These are phyloP conservation scores for Ailurus styani DNA, from an alignment of 2,113 vertebrate species.

Conservation along the genomic window DNA sequence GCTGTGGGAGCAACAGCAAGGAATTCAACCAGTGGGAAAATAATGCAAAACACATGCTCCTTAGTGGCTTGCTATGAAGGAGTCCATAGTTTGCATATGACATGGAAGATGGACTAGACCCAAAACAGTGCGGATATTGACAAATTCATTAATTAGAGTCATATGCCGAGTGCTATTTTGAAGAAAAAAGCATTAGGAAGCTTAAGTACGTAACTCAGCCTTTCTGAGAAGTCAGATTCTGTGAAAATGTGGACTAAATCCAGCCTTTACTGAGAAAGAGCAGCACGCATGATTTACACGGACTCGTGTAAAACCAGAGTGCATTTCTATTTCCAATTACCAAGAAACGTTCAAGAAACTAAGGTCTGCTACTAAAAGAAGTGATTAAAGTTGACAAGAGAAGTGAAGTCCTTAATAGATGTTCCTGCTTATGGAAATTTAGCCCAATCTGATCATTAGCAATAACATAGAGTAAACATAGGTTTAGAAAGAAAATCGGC, in stretches of 20 bases:
- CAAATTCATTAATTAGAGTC: constrained; percentile 63
- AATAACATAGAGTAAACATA: background rate
- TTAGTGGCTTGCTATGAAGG: background rate
- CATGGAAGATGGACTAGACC: background rate
- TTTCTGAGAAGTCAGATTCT: constrained; percentile 58
- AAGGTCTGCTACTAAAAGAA: background rate
- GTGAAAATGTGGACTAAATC: background rate
- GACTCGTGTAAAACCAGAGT: background rate
- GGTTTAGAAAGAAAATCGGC: background rate
- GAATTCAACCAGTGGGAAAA: background rate
- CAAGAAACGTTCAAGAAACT: background rate
- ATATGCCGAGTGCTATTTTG: constrained; percentile 43
- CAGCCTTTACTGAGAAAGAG: background rate
- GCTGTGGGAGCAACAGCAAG: background rate
- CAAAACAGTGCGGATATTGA: constrained; percentile 52
- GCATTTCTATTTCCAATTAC: background rate
- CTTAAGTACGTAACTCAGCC: background rate
- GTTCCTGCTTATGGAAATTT: background rate
- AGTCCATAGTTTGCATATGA: constrained; percentile 34
- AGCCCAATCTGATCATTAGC: background rate
- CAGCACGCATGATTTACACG: background rate
- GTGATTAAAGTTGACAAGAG: background rate
- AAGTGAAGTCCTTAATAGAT: background rate
- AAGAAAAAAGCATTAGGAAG: constrained; percentile 9
- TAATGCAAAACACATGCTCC: constrained; percentile 49